Evolutionary conservation across 2,888 invertebrate species (phyloP).

Genomic region (Trissonchulus sp.): DNA sequence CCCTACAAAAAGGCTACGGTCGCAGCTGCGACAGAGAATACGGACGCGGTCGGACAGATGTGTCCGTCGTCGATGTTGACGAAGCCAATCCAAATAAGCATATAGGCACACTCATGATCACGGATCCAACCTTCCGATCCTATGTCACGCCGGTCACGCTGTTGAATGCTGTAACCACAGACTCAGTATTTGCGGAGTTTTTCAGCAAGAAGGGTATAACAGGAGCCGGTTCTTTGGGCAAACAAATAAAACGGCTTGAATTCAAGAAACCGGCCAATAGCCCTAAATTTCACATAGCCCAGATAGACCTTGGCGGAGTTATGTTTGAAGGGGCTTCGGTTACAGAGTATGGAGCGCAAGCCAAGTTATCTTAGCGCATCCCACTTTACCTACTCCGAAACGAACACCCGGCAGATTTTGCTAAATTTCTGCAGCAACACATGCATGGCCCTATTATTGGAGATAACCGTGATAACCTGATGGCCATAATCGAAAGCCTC

Average conservation of each 20-base stretch:
- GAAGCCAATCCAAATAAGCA: no score
- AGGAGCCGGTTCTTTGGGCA: not conserved
- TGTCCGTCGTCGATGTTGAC: no score
- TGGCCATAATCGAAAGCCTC: not conserved
- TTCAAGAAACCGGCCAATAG: not conserved
- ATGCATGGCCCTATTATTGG: not conserved
- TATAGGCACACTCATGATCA: no score
- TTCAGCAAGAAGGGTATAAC: constrained; percentile 3
- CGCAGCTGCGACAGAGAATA: no score
- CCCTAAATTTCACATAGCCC: not conserved
- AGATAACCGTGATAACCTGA: not conserved
- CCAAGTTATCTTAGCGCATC: not conserved
- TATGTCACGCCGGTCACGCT: no score
- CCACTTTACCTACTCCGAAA: not conserved
- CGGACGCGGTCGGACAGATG: no score
- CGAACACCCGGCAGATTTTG: not conserved
- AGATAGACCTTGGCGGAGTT: not conserved
- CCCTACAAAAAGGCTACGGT: no score
- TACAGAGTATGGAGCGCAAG: not conserved
- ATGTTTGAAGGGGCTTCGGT: not conserved
- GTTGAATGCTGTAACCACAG: no score
- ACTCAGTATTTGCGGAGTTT: not conserved
- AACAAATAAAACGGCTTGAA: not conserved
- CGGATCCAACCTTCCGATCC: no score
- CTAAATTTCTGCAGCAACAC: not conserved